Evolutionary conservation across 2,888 invertebrate species (phyloP).

Genomic region (Pollenia angustigena): DNA sequence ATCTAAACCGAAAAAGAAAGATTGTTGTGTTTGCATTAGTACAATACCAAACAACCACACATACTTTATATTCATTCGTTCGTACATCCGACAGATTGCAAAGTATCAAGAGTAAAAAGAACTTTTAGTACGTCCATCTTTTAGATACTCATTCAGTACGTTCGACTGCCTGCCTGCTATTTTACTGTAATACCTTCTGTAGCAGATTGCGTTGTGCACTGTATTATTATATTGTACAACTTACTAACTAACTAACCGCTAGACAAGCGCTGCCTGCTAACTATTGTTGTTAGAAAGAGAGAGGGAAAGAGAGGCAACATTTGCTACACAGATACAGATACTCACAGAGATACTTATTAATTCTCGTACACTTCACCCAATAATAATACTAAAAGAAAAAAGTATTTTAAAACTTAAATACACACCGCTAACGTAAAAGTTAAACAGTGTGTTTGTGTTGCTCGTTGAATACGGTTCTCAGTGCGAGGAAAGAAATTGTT

Average conservation of each 20-base stretch:
- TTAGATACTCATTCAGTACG: conserved; percentile 47
- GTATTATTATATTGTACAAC: conserved; percentile 62
- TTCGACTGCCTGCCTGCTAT: conserved; percentile 22
- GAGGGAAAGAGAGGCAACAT: conserved; percentile 64
- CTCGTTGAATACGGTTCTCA: conserved; percentile 81
- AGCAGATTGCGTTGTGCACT: conserved; percentile 64
- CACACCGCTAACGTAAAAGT: conserved; percentile 78
- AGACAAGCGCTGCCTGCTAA: conserved; percentile 38
- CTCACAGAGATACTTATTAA: conserved; percentile 39
- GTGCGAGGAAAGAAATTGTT: conserved; percentile 45
- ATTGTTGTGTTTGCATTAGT: conserved; percentile 63
- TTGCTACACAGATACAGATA: conserved; percentile 50
- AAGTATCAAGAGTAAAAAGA: conserved; percentile 63
- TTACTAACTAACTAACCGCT: conserved; percentile 49
- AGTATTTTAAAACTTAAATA: conserved; percentile 79
- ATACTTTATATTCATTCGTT: conserved; percentile 33
- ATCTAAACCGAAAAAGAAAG: conserved; percentile 59
- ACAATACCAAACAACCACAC: conserved; percentile 49
- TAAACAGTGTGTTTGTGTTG: conserved; percentile 81
- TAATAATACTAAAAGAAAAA: conserved; percentile 59
- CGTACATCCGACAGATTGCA: conserved; percentile 63
- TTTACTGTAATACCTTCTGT: conserved; percentile 61
- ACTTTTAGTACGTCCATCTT: conserved; percentile 50
- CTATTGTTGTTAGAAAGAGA: conserved; percentile 23
- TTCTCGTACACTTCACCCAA: conserved; percentile 17